These are phyloP conservation scores for Tauraco erythrolophus DNA, from an alignment of 2,113 vertebrate genomes.

Conservation along the genomic window DNA sequence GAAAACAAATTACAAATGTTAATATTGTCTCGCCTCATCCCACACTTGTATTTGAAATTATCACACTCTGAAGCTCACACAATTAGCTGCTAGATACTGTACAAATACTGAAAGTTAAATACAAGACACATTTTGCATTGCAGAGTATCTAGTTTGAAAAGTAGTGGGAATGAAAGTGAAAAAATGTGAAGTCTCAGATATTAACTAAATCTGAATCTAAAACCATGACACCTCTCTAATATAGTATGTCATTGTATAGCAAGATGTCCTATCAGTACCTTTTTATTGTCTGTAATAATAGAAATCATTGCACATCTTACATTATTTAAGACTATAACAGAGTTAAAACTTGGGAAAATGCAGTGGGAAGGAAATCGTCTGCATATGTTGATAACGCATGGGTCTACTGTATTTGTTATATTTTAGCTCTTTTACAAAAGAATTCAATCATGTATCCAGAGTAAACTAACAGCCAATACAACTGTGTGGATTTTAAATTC, in stretches of 20 bases:
- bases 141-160: not conserved
- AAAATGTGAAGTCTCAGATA: not conserved
- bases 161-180: not conserved
- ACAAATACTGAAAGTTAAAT: not conserved
- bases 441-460: not conserved
- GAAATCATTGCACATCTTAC: not conserved
- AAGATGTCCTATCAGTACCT: not conserved
- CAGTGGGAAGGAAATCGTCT: slow-evolving; percentile 32
- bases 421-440: slow-evolving; percentile 32
- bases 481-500: not conserved
- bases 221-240: slow-evolving; percentile 4
- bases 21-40: not conserved
- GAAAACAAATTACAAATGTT: not conserved
- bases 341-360: slow-evolving; percentile 10
- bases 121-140: not conserved
- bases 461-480: not conserved
- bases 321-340: slow-evolving; percentile 36
- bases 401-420: not conserved
- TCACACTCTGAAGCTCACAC: not conserved
- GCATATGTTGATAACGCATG: slow-evolving; percentile 19
- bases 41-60: not conserved
- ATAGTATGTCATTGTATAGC: not conserved
- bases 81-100: not conserved
- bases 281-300: slow-evolving; percentile 60
- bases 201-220: slow-evolving; percentile 2